Conservation (phyloP, 1,140 invertebrate genomes). For the Uloborus diversus region DNA sequence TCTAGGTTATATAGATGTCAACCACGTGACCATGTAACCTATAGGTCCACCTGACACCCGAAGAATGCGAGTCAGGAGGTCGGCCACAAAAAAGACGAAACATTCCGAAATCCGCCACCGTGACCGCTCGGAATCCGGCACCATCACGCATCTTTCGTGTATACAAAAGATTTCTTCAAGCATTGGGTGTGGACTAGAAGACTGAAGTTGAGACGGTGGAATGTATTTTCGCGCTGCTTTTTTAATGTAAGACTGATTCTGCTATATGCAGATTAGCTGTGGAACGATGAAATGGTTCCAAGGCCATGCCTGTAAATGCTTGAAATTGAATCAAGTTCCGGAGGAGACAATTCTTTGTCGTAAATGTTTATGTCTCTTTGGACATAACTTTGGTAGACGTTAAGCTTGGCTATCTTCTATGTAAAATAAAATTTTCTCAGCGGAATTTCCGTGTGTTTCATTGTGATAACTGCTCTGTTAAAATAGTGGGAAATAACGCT, state of each 20-base stretch:
- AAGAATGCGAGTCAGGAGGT: conserved; percentile 35
- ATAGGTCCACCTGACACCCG: neutral
- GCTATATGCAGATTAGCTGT: conserved; percentile 7
- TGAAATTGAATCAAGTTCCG: conserved; percentile 5
- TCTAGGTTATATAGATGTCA: conserved; percentile 27
- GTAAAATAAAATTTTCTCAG: too few relatives aligned
- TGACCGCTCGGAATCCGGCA: conserved; percentile 47
- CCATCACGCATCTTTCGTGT: neutral
- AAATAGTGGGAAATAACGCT: too few relatives aligned
- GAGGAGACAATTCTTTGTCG: too few relatives aligned
- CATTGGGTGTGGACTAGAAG: conserved; percentile 1
- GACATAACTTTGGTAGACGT: too few relatives aligned
- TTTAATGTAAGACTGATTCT: neutral
- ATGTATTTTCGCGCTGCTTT: neutral
- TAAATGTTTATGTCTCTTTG: too few relatives aligned
- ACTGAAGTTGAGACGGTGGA: neutral
- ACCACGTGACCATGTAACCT: conserved; percentile 31
- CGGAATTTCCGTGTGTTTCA: too few relatives aligned
- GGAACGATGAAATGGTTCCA: conserved; percentile 29
- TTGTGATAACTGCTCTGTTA: too few relatives aligned
- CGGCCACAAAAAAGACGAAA: conserved; percentile 27
- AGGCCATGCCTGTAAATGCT: conserved; percentile 32
- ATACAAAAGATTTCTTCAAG: neutral
- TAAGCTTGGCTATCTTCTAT: too few relatives aligned
- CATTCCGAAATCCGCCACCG: conserved; percentile 19